Evolutionary conservation across 2,113 vertebrate species (phyloP).

Genomic region (Perccottus glenii): DNA sequence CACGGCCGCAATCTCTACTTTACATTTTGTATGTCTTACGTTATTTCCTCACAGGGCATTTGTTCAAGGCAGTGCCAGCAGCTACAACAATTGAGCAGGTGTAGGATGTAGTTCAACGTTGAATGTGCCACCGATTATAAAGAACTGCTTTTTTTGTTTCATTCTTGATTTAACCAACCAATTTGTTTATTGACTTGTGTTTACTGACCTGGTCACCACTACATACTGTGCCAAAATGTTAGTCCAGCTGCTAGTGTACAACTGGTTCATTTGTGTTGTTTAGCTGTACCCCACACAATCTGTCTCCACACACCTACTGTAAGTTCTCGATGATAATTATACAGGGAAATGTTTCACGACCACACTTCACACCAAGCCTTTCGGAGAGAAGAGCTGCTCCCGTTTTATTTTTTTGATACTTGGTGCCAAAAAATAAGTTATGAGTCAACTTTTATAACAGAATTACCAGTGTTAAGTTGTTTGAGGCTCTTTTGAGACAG

Average conservation of each 20-base stretch:
- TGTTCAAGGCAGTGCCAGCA: too few relatives aligned
- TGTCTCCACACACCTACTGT: not conserved
- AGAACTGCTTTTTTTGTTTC: too few relatives aligned
- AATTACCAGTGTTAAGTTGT: not conserved
- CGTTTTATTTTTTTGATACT: not conserved
- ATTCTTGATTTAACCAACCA: too few relatives aligned
- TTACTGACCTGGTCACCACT: not conserved
- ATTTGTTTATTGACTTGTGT: not conserved
- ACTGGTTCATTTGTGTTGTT: not conserved
- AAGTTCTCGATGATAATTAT: not conserved
- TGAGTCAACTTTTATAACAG: not conserved
- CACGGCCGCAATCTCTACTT: conserved; percentile 13
- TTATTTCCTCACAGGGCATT: not conserved
- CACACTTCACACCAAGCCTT: conserved; percentile 26
- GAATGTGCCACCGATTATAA: too few relatives aligned
- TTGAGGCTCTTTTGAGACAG: not conserved
- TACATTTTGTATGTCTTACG: conserved; percentile 20
- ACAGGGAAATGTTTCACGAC: conserved; percentile 24
- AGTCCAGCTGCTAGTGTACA: not conserved
- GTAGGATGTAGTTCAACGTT: not conserved
- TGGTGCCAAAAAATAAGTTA: conserved; percentile 8
- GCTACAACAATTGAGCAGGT: not conserved
- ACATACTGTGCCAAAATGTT: not conserved
- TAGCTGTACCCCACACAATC: not conserved
- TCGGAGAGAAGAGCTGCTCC: conserved; percentile 18